Percentiles rank a stretch among this genome's conserved stretches.
Conservation (phyloP, 1,140 invertebrate species). For the Adoxophyes honmai region DNA sequence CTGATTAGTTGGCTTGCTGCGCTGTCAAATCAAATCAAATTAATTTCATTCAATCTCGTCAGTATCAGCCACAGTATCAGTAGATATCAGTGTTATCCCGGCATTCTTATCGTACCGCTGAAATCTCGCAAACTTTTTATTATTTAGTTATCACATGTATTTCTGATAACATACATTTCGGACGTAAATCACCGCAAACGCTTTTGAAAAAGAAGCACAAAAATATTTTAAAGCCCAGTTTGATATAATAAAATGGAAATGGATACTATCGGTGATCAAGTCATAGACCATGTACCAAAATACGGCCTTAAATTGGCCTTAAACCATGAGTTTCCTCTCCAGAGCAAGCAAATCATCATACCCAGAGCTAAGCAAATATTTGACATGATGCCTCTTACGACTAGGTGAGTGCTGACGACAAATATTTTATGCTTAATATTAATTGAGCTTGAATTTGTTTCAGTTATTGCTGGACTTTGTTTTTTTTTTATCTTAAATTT, state of each 20-base stretch:
- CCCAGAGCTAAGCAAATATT: constrained; percentile 83
- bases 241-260: constrained; percentile 26
- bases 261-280: constrained; percentile 35
- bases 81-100: too few species aligned
- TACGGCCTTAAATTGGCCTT: constrained; percentile 85
- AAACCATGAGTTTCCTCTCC: constrained; percentile 86
- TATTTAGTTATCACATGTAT: background rate
- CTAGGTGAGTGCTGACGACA: constrained; percentile 72
- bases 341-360: constrained; percentile 82
- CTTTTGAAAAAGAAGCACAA: too few species aligned
- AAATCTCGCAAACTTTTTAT: background rate
- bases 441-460: too few species aligned
- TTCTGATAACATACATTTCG: background rate
- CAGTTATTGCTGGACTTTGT: background rate
- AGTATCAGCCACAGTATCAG: too few species aligned
- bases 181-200: too few species aligned
- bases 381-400: constrained; percentile 79
- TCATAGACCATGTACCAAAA: constrained; percentile 72
- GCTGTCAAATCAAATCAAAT: too few species aligned
- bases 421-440: constrained; percentile 22
- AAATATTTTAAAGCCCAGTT: background rate
- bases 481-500: constrained; percentile 17
- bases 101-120: too few species aligned
- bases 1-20: too few species aligned
- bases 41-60: too few species aligned